Evolutionary conservation across 2,888 invertebrate species (phyloP), one percentile per base, ranked within the genome.

Genomic region (Merodon equestris): DNA sequence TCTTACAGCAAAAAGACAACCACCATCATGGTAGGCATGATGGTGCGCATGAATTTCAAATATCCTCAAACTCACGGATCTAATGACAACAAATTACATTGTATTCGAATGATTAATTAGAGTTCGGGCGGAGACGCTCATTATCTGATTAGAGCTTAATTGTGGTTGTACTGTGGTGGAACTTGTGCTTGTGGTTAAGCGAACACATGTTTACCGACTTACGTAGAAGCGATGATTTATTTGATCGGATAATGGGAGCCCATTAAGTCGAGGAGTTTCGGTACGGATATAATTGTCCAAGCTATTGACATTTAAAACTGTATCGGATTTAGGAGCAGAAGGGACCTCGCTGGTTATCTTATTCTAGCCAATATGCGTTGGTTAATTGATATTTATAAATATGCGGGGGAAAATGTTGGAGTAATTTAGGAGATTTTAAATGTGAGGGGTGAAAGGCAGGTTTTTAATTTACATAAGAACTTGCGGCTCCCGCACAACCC

Each of bases 41-140:
- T 27, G 27, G 7, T 27, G 27, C 2, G 27, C 3, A 27, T 27
- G 27, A 27, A 27, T 27, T 27, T 7, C 27, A 27, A 27, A 27
- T 27, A 27, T 1, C 1, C 13, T 12, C 13, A 5, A 42, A 42
- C 42, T 13, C 42, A 56, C 27, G 48, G 9, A 48, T 50, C 56
- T 56, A 40, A 48, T 13, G 40, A 40, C 9, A 42, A 40, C 40
- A 42, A 66, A 66, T 42, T 66, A 54, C 45, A 45, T 56, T 64
- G 18, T 27, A 51, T 64, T 64, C 14, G 48, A 13, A 27, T 51
- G 51, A 63, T 63, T 63, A 42, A 63, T 63, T 63, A 1, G 14
- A 42, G 13, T 63, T 63, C 14, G 19, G 51, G 27, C 14, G 51
- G 51, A 19, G 17, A 44, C 13, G 0, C 51, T 63, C 44, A 40